Evolutionary conservation across 2,113 vertebrate genomes (phyloP), one percentile per base, ranked within the genome.

Genomic region (Oryctolagus cuniculus): DNA sequence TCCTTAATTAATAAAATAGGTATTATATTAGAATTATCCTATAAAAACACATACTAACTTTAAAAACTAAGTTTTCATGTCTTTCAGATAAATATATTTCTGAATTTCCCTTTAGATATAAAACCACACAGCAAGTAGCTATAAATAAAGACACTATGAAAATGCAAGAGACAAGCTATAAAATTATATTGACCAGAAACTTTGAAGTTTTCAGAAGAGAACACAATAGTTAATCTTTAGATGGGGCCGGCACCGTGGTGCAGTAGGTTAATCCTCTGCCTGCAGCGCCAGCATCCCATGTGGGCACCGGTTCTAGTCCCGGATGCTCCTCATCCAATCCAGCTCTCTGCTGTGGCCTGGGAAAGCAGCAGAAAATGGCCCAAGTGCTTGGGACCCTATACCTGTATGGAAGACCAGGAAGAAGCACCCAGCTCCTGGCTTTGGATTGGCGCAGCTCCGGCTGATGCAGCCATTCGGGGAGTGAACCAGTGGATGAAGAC

Each of bases 31-130:
- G 92, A 96, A 29, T 63, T 80, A 74, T 58, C 86, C 44, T 93
- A 44, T 69, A 95, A 94, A 93, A 91, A 94, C 51, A 95, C 1
- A n/a, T 11, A 79, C 58, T 87, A 94, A 93, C 11, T 83, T 94
- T 25, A 93, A 87, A 96, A 90, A 93, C 5, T 81, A 94, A 91
- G n/a, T 61, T 70, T 78, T 93, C n/a, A 70, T 38, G 21, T 90
- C 17, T 93, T 89, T 93, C 63, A 92, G 83, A 90, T 79, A 96
- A 95, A 89, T 10, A 72, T 2, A 86, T 11, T 69, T 79, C 27
- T 72, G 27, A 89, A 93, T 67, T 89, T 77, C 89, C 49, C 91
- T 93, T 89, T 90, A 91, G 21, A 63, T 75, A 90, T 3, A 96
- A 93, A 94, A 84, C 21, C 38, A 88, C 49, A 53, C 83, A 92